Conservation (phyloP, 2,888 invertebrate species). For the Yponomeuta plumbellus region DNA sequence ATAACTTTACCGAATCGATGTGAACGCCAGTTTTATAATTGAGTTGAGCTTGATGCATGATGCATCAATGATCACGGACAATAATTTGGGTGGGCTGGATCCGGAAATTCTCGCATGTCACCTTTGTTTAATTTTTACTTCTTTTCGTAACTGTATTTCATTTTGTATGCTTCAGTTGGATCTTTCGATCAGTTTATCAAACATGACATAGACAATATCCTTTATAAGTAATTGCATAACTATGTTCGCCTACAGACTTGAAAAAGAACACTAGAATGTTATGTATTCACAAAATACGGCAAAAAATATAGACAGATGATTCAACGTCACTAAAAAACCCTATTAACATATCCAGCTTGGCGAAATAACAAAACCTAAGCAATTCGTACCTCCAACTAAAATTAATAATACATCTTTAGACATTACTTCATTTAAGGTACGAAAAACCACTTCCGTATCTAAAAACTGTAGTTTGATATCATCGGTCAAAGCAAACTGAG, state of each 20-base stretch:
- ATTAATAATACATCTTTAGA: slow-evolving; percentile 24
- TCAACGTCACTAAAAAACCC: background rate
- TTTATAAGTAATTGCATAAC: background rate
- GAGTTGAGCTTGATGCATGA: background rate
- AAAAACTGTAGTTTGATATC: slow-evolving; percentile 43
- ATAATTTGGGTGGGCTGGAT: background rate
- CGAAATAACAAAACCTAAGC: background rate
- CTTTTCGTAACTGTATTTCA: background rate
- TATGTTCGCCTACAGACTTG: background rate
- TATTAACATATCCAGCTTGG: slow-evolving; percentile 6
- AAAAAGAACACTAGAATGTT: background rate
- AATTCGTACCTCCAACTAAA: background rate
- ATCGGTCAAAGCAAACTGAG: slow-evolving; percentile 22
- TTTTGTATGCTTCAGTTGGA: background rate
- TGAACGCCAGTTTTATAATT: background rate
- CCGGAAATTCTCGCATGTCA: background rate
- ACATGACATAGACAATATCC: background rate
- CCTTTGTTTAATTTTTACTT: background rate
- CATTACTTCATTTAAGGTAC: slow-evolving; percentile 32
- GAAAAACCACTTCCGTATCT: slow-evolving; percentile 44
- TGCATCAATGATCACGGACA: background rate
- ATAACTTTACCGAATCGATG: too few relatives aligned
- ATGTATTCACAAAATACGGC: background rate
- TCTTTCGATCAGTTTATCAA: background rate
- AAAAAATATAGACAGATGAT: background rate